Evolutionary conservation across 2,797 vertebrate genomes (phyloP).

Genomic region (Selene dorsalis): DNA sequence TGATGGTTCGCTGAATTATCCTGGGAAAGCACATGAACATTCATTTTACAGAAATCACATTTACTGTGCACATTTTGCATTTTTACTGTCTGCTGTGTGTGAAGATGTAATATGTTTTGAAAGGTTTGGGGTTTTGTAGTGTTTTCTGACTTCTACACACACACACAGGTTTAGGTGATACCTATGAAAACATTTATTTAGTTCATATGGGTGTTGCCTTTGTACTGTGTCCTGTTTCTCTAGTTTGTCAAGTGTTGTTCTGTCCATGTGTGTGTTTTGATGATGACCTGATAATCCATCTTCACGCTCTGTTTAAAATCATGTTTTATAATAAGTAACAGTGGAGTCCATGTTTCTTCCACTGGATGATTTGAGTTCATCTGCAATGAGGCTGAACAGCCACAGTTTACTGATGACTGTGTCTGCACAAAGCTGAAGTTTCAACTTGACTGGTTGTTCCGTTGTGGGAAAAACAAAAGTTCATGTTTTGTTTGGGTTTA

Average conservation of each 20-base stretch:
- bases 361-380: neutral
- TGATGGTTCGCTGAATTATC: conserved; percentile 92
- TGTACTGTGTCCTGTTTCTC: too few species aligned
- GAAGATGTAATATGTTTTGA: too few species aligned
- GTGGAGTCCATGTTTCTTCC: neutral
- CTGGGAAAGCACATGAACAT: conserved; percentile 74
- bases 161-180: neutral
- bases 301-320: neutral
- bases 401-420: neutral
- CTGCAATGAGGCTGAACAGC: conserved; percentile 9
- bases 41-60: neutral
- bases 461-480: neutral
- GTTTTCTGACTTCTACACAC: neutral
- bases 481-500: neutral
- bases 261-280: too few species aligned
- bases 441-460: conserved; percentile 22
- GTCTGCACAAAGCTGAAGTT: conserved; percentile 11
- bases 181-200: neutral
- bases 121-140: neutral
- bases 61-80: neutral
- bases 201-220: neutral
- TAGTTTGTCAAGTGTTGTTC: neutral
- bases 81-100: neutral
- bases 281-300: neutral
- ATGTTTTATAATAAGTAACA: neutral